Evolutionary conservation across 2,113 vertebrate species (phyloP).

Genomic region (Campylorhamphus procurvoides): DNA sequence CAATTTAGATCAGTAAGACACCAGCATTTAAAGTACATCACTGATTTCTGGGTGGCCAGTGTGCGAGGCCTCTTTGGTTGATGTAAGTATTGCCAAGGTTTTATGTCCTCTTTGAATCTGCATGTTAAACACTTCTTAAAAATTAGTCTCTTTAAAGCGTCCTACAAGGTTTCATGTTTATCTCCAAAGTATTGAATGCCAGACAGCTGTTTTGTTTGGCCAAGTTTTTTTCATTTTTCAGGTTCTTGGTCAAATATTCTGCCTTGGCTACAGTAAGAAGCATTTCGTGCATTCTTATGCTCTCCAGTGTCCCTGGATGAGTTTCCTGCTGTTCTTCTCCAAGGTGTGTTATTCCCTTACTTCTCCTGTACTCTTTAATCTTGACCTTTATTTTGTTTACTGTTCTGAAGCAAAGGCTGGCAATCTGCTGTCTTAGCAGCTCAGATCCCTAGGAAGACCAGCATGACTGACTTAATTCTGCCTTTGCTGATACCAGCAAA

Average conservation of each 20-base stretch:
- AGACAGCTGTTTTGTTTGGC: background rate
- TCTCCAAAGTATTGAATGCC: background rate
- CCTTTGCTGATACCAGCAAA: background rate
- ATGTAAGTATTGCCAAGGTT: background rate
- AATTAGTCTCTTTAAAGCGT: background rate
- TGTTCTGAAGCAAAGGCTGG: background rate
- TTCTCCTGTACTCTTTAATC: background rate
- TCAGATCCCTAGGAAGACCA: background rate
- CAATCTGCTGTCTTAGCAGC: slow-evolving; percentile 12
- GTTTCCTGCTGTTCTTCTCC: background rate
- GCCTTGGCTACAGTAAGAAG: background rate
- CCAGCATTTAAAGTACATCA: background rate
- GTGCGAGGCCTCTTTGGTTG: background rate
- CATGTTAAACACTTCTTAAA: background rate
- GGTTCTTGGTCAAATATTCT: background rate
- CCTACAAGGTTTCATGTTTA: background rate
- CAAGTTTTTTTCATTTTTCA: background rate
- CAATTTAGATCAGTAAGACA: background rate
- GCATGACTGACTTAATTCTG: background rate
- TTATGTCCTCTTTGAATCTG: background rate
- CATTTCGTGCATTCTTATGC: background rate
- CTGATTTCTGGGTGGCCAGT: background rate
- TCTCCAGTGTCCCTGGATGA: background rate
- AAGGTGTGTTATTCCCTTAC: background rate
- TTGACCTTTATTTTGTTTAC: slow-evolving; percentile 39